phyloP scores from a whole-genome alignment of 2,888 invertebrate species.

The Spatulosminthurus flaviceps region DNA sequence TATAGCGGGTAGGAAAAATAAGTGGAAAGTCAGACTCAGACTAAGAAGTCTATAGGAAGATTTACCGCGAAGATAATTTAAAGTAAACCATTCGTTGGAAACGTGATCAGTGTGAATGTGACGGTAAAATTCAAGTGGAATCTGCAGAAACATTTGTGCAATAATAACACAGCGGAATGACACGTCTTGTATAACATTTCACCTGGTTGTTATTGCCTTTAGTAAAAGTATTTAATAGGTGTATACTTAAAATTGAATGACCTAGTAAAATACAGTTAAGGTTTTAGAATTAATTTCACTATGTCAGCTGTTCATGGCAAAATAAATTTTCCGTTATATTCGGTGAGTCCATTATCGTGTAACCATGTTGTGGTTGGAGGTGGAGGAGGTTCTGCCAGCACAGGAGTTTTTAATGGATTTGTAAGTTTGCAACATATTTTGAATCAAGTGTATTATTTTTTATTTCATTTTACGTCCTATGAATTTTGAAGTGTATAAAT shows the following conservation, averaged over 20 bases:
- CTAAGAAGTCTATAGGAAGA: too few species aligned
- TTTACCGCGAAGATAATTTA: too few species aligned
- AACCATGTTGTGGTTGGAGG: conserved; percentile 95
- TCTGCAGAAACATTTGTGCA: neutral
- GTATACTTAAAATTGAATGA: neutral
- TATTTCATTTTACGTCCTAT: neutral
- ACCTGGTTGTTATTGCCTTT: too few species aligned
- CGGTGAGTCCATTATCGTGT: conserved; percentile 87
- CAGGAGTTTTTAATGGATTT: conserved; percentile 97
- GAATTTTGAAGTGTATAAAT: too few species aligned
- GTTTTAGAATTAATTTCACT: neutral
- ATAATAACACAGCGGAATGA: neutral
- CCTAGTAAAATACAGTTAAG: neutral
- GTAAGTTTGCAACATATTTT: too few species aligned
- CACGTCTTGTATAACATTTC: conserved; percentile 16
- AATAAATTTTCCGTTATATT: conserved; percentile 91
- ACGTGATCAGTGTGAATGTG: neutral
- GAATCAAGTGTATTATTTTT: conserved; percentile 64
- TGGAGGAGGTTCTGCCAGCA: conserved; percentile 96
- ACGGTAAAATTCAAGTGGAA: conserved; percentile 15
- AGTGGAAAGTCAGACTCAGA: too few species aligned
- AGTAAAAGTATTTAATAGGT: neutral
- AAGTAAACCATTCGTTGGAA: too few species aligned
- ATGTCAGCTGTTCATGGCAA: conserved; percentile 50
- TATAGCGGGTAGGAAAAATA: too few species aligned